phyloP scores from a whole-genome alignment of 2,113 vertebrate species.

The Chunga burmeisteri region DNA sequence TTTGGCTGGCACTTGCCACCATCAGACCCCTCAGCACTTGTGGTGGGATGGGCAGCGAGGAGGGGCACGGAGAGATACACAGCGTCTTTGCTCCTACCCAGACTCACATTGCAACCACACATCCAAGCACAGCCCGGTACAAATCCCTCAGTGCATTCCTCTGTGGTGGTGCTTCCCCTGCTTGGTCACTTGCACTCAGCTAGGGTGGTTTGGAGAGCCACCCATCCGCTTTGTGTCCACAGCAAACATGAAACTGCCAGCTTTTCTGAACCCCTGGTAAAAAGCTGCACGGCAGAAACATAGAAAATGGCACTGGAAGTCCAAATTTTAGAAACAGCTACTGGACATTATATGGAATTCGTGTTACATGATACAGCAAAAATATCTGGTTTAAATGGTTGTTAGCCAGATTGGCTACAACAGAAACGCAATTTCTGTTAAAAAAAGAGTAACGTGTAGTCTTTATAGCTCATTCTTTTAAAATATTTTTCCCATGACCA shows the following conservation, averaged over 20 bases:
- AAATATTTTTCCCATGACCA: neutral
- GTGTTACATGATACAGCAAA: neutral
- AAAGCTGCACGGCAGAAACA: neutral
- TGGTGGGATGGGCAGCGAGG: rapidly evolving
- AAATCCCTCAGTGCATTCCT: rapidly evolving
- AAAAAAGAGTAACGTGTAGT: neutral
- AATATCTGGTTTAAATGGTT: neutral
- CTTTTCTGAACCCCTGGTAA: neutral
- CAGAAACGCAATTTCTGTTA: neutral
- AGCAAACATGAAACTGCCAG: neutral
- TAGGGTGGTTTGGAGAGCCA: neutral
- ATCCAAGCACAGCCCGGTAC: neutral
- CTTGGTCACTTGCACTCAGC: rapidly evolving
- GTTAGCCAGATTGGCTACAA: neutral
- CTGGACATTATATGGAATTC: neutral
- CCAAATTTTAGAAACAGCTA: neutral
- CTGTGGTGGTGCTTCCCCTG: rapidly evolving
- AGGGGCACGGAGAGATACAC: neutral
- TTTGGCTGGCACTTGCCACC: rapidly evolving
- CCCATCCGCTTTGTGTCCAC: too few relatives aligned
- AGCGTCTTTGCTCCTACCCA: neutral
- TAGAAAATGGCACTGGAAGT: neutral
- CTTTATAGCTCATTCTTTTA: neutral
- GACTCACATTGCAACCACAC: rapidly evolving
- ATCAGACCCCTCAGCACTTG: neutral